phyloP scores from a whole-genome alignment of 1,140 invertebrate genomes.

The Bombus waltoni region DNA sequence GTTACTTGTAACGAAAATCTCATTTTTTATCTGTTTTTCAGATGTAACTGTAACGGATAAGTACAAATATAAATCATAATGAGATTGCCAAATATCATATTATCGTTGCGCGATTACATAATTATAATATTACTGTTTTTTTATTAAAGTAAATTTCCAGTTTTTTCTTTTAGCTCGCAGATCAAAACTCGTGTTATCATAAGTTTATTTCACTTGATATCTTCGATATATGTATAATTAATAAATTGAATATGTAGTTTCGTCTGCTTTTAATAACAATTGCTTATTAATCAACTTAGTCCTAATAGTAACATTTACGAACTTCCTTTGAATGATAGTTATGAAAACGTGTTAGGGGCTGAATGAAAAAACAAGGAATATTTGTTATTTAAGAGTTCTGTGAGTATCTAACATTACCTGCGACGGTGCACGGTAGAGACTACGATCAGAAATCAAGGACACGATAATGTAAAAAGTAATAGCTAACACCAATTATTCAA shows the following conservation, averaged over 20 bases:
- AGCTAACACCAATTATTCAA: neutral
- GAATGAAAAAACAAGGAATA: neutral
- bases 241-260: neutral
- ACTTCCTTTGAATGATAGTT: neutral
- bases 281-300: neutral
- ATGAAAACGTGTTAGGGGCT: neutral
- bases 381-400: neutral
- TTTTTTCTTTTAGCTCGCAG: neutral
- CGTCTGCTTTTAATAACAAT: neutral
- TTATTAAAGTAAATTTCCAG: neutral
- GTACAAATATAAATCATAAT: neutral
- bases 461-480: neutral
- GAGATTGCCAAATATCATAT: neutral
- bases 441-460: constrained; percentile 7
- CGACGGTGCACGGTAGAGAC: neutral
- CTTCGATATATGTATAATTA: neutral
- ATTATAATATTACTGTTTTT: neutral
- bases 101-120: neutral
- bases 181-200: neutral
- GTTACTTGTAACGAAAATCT: neutral
- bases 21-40: neutral
- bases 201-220: neutral
- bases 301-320: neutral
- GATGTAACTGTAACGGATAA: neutral
- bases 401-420: neutral